Base-by-base conservation (phyloP, 2,113 vertebrate genomes). In the Oncorhynchus tshawytscha region DNA sequence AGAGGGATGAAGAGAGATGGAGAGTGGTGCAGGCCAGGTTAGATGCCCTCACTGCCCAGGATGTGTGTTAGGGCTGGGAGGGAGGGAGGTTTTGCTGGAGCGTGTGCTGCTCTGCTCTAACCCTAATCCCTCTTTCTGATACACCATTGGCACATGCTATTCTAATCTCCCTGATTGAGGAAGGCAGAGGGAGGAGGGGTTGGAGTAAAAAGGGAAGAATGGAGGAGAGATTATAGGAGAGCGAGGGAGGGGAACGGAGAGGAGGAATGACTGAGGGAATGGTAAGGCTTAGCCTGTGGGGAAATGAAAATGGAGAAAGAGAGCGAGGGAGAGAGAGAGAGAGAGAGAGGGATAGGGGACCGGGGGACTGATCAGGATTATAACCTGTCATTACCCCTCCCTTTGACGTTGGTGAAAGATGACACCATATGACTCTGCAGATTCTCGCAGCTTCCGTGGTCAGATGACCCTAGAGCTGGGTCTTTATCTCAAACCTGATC, bases 341-440 rank as follows among this genome's bases (percentile, higher is more conserved):
- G 34, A 51, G 15, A 3, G 54, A 71, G 67, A 69, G 29, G 74
- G 74, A 76, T 49, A 62, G 8, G 65, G 22, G 82, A 79, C 72
- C 12, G 78, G 75, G 71, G 49, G 51, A 70, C 49, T 59, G 64
- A 18, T 59, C 25, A 64, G 3, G 2, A 22, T 65, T 20, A 72
- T 86, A 83, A 85, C 82, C 86, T 87, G 78, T 72, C 71, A 57
- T 89, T 88, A 85, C 15, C 67, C 29, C 31, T 34, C 67, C 29
- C 18, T 34, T 12, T 20, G 18, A 39, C 31, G 16, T 70, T 77
- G 64, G 70, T 74, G 62, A 72, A 83, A 74, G 78, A 86, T 87
- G 84, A 86, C 84, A 78, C 75, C 75, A 57, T 71, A 74, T 77
- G 83, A 85, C 79, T 84, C 71, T 1, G 74, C 27, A 83, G 5